These are phyloP conservation scores for Leptinotarsa rubiginosa DNA, from an alignment of 2,888 invertebrate species.

Conservation along the genomic window DNA sequence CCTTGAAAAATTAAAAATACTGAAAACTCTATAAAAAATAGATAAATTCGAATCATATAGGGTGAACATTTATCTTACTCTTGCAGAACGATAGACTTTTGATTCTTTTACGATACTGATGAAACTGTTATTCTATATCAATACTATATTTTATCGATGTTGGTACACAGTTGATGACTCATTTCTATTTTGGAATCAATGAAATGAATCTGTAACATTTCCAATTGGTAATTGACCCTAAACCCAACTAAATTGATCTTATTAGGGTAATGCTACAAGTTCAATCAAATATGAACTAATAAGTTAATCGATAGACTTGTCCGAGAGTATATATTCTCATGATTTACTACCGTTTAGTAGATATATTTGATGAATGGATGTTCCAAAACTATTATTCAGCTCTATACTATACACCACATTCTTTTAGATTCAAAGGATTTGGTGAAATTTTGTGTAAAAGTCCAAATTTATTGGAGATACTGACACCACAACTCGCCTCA, in stretches of 20 bases:
- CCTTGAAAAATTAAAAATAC: too few relatives aligned
- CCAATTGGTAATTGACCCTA: slow-evolving; percentile 57
- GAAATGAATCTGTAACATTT: slow-evolving; percentile 56
- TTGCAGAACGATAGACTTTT: too few relatives aligned
- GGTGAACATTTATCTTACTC: too few relatives aligned
- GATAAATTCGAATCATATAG: too few relatives aligned
- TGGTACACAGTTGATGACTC: slow-evolving; percentile 42
- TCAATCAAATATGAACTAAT: slow-evolving; percentile 52
- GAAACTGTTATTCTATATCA: background rate
- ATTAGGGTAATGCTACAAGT: slow-evolving; percentile 52
- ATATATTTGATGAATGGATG: background rate
- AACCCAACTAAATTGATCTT: slow-evolving; percentile 54
- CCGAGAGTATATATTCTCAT: slow-evolving; percentile 3
- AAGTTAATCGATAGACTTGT: slow-evolving; percentile 45
- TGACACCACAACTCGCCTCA: too few relatives aligned
- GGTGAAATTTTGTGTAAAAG: too few relatives aligned
- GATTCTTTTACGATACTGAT: background rate
- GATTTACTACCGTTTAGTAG: slow-evolving; percentile 5
- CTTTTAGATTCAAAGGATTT: too few relatives aligned
- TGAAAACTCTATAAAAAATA: too few relatives aligned
- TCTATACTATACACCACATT: too few relatives aligned
- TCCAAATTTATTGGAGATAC: too few relatives aligned
- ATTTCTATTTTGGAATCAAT: slow-evolving; percentile 54
- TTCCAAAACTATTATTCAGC: background rate
- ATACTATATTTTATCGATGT: background rate